Evolutionary conservation across 2,113 vertebrate genomes (phyloP), one percentile per base, ranked within the genome.

Genomic region (Bostrychus sinensis): DNA sequence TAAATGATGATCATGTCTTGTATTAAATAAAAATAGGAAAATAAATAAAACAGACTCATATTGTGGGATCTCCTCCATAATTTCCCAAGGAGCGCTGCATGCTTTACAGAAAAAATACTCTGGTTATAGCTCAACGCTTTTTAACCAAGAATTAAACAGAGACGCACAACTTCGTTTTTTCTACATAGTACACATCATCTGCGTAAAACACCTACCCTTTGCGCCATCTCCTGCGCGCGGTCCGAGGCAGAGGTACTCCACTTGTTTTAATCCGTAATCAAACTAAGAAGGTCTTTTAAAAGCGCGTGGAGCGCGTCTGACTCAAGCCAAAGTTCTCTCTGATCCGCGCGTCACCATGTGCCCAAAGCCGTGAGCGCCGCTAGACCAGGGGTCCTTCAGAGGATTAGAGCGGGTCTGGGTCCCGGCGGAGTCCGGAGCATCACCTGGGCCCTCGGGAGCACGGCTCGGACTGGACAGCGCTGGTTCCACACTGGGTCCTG

Each of bases 161-260:
- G n/a, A n/a, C n/a, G n/a, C n/a, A n/a, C n/a, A n/a, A n/a, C n/a
- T n/a, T n/a, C n/a, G n/a, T 32, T 3, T 8, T 32, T 32, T 32
- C 30, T 8, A 32, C 16, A 42, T 9, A 7, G 7, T 19, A 9
- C 17, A 41, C 13, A 26, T 0, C 6, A 38, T 41, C 60, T 19
- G 17, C 7, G 37, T 22, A 9, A 13, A 43, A 1, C 26, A 94
- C 94, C 86, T 94, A 98, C 96, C 95, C 96, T 94, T 93, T 97
- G 96, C 91, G 96, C 94, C 96, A 98, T 98, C 92, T 92, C 92
- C 92, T 92, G 92, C 91, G 92, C 91, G 91, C 89, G 87, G 93
- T 91, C 89, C 89, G 12, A 25, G 22, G 12, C 20, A 14, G 45
- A 51, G 25, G 8, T 28, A n/a, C 14, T 51, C 48, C 48, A 51